Conservation (phyloP, 2,888 invertebrate species). For the Nasonovia ribisnigri region DNA sequence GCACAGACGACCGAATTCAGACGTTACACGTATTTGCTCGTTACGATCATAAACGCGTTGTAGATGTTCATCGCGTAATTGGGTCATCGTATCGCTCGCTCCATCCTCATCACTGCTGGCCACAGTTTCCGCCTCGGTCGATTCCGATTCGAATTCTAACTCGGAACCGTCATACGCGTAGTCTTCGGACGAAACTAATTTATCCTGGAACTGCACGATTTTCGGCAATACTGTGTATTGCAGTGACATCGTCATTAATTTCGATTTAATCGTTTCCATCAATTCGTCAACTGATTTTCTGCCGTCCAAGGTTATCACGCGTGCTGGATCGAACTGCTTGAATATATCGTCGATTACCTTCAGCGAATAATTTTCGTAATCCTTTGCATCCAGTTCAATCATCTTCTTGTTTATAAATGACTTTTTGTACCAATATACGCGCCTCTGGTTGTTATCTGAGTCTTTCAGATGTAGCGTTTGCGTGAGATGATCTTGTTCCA, state of each 20-base stretch:
- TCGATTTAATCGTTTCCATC: slow-evolving; percentile 14
- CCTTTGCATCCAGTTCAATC: not conserved
- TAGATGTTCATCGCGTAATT: not conserved
- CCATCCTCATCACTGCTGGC: not conserved
- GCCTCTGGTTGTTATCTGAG: not conserved
- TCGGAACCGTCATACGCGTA: not conserved
- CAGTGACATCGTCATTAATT: not conserved
- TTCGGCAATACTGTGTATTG: not conserved
- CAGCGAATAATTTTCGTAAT: not conserved
- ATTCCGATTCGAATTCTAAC: not conserved
- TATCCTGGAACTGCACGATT: not conserved
- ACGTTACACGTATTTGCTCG: not conserved
- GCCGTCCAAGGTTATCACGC: slow-evolving; percentile 38
- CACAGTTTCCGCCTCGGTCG: not conserved
- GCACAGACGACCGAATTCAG: slow-evolving; percentile 25
- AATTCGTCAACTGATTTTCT: not conserved
- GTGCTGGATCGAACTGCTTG: not conserved
- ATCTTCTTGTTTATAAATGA: not conserved
- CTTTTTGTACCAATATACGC: slow-evolving; percentile 13
- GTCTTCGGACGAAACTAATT: not conserved
- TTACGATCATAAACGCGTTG: not conserved
- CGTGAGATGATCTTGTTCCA: not conserved
- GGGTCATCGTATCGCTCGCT: too few relatives aligned
- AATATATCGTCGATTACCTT: not conserved
- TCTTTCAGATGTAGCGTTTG: not conserved